Percentiles rank a stretch among this genome's conserved stretches.
Conservation (phyloP, 2,888 invertebrate genomes). For the Rhabditophanes sp. region DNA sequence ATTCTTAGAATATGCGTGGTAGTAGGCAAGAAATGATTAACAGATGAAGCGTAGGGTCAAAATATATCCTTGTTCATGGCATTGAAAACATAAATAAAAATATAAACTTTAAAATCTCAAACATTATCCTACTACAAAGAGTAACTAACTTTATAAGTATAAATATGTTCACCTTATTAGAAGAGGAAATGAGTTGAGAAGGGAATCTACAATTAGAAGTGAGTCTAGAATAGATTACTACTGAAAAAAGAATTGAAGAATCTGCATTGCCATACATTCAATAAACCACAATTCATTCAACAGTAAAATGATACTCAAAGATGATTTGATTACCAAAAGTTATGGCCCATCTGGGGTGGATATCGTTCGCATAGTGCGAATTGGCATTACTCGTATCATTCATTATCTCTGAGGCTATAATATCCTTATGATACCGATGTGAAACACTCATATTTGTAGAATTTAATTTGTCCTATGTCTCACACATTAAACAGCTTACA, state of each 20-base stretch:
- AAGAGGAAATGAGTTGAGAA: neutral
- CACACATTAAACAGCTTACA: no score
- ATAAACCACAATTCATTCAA: neutral
- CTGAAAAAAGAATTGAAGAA: no score
- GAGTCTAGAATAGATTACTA: no score
- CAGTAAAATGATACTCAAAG: neutral
- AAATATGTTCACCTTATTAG: slow-evolving; percentile 2
- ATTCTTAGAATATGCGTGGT: no score
- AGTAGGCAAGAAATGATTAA: neutral
- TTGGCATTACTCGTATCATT: no score
- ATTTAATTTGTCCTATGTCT: no score
- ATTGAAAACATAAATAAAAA: slow-evolving; percentile 6
- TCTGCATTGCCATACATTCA: no score
- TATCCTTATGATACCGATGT: no score
- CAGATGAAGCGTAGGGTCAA: neutral
- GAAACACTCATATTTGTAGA: no score
- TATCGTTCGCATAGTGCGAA: no score
- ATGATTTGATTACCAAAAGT: slow-evolving; percentile 1
- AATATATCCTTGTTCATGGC: slow-evolving; percentile 1
- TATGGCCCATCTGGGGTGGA: no score
- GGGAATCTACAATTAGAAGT: neutral
- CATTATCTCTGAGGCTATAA: no score
- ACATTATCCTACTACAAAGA: slow-evolving; percentile 2
- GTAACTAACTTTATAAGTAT: slow-evolving; percentile 3
- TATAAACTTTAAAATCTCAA: slow-evolving; percentile 2